Percentiles rank a stretch among this genome's conserved stretches.
Conservation (phyloP, 2,113 vertebrate genomes). For the Podarcis muralis region DNA sequence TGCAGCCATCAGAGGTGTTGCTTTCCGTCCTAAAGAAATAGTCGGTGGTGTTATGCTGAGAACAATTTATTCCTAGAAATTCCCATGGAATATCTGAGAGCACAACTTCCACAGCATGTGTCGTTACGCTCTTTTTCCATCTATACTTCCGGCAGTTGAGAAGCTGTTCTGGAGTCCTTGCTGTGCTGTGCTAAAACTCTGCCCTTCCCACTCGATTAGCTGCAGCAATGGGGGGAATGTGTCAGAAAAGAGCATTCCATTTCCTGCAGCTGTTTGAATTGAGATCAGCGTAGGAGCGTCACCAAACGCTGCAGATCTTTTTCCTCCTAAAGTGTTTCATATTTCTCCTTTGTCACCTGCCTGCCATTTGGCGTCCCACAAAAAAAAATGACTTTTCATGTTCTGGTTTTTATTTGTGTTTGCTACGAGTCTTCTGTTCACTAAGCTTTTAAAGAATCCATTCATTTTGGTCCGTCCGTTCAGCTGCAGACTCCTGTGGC, state of each 20-base stretch:
- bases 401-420: neutral
- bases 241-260: neutral
- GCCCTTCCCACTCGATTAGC: slow-evolving; percentile 2
- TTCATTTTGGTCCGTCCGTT: neutral
- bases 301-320: neutral
- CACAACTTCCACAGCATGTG: neutral
- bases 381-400: neutral
- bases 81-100: slow-evolving; percentile 2
- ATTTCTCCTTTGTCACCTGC: neutral
- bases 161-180: neutral
- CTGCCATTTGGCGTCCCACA: neutral
- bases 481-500: neutral
- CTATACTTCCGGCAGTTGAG: neutral
- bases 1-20: neutral
- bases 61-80: neutral
- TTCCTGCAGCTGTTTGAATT: neutral
- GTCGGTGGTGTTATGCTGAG: neutral
- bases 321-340: neutral
- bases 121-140: neutral
- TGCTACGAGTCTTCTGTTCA: neutral
- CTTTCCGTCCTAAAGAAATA: neutral
- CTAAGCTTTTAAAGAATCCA: neutral
- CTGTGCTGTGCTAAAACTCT: neutral
- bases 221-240: neutral
- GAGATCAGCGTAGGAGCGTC: neutral